Evolutionary conservation across 2,113 vertebrate species (phyloP), one percentile per base, ranked within the genome.

Genomic region (Reinhardtius hippoglossoides): DNA sequence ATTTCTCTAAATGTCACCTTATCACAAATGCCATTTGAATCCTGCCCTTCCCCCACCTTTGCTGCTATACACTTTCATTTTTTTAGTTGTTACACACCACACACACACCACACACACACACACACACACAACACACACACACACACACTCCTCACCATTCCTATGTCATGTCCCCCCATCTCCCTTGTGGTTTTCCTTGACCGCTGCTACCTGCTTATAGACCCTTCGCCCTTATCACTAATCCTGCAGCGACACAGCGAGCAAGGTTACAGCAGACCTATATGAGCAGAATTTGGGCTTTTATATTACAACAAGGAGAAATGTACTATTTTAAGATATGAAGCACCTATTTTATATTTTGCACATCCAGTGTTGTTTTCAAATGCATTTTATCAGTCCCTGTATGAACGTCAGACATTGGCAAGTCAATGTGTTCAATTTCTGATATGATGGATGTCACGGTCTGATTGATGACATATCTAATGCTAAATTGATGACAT

Each of bases 1-100:
- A 87, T 88, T 80, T 71, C 64, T 80, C 59, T 76, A 92, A 94
- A 94, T 93, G 87, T 93, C 89, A 92, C 57, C 78, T 83, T 85
- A 87, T 88, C 77, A 74, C 59, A 92, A 90, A 87, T 86, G 81
- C 74, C 87, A 91, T 91, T 89, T 74, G 50, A 60, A 82, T 82
- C 67, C 21, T 67, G 62, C 44, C 44, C 24, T 40, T 67, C 67
- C 31, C 9, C 18, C 1, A 21, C 78, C 61, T 72, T 56, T 72
- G 31, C 73, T 68, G 54, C 70, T 78, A 70, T 76, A 68, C 46
- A 35, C 40, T 71, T 83, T 82, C 48, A 20, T 62, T 76, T 82
- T 82, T 75, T 70, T 14, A 7, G 31, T 3, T 60, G 35, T 37
- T 37, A 46, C 26, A 37, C 26, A 23, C 40, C 40, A 63, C 71